Conservation (phyloP, 2,113 vertebrate species). For the Uria aalge region DNA sequence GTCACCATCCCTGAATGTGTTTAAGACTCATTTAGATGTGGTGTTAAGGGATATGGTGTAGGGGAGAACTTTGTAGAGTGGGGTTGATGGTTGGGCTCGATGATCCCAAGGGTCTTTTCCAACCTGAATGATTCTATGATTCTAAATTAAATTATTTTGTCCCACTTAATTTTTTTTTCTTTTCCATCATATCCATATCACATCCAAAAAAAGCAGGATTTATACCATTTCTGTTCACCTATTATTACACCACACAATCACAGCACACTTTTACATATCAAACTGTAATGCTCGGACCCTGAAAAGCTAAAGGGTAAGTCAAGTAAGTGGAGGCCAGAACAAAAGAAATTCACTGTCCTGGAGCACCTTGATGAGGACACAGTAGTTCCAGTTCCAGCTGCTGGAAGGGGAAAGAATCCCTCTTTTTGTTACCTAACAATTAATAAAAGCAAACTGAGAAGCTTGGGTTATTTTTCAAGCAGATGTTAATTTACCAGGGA, state of each 20-base stretch:
- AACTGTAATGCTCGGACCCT: background rate
- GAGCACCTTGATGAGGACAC: background rate
- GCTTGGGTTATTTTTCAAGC: background rate
- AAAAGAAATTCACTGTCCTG: background rate
- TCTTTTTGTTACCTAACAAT: background rate
- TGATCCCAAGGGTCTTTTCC: too few relatives aligned
- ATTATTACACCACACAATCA: background rate
- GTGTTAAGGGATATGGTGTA: too few relatives aligned
- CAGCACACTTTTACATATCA: background rate
- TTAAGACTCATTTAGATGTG: too few relatives aligned
- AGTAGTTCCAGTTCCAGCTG: background rate
- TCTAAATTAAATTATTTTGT: background rate
- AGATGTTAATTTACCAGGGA: background rate
- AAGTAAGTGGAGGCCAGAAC: background rate
- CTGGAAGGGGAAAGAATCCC: background rate
- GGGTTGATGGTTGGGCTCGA: too few relatives aligned
- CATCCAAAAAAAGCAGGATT: background rate
- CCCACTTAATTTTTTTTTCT: background rate
- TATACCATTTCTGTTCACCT: background rate
- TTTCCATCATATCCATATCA: background rate
- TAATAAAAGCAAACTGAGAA: background rate
- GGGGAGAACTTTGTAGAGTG: too few relatives aligned
- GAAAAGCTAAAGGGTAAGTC: background rate
- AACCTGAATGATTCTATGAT: too few relatives aligned
- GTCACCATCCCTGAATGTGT: too few relatives aligned